These are phyloP conservation scores for Antheraea assamensis DNA, from an alignment of 2,888 invertebrate genomes.

Conservation along the genomic window DNA sequence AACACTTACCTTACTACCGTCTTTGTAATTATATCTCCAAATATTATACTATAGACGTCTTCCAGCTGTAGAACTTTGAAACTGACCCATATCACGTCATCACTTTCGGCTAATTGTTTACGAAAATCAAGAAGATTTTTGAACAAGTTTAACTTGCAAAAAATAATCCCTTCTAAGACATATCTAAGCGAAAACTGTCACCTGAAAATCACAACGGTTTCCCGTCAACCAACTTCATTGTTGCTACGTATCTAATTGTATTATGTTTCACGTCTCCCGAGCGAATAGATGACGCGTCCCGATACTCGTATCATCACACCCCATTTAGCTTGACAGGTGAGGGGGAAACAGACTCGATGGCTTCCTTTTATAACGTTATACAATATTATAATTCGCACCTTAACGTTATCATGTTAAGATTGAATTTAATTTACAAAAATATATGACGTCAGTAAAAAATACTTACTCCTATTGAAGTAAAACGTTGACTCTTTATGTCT, in stretches of 20 bases:
- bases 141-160: no score
- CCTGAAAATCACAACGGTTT: background rate
- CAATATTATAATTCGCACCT: background rate
- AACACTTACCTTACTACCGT: no score
- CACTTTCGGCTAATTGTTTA: no score
- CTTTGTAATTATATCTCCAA: no score
- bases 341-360: slow-evolving; percentile 32
- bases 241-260: slow-evolving; percentile 35
- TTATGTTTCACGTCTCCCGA: slow-evolving; percentile 22
- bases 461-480: background rate
- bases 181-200: background rate
- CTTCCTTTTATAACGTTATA: background rate
- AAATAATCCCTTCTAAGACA: no score
- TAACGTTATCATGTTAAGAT: background rate
- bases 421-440: background rate
- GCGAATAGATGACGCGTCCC: slow-evolving; percentile 48
- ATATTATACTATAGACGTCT: no score
- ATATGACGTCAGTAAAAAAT: background rate
- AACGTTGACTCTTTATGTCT: background rate
- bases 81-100: no score
- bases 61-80: no score
- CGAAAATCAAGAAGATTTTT: no score
- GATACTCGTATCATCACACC: slow-evolving; percentile 54
- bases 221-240: background rate
- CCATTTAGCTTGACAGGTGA: slow-evolving; percentile 56